Evolutionary conservation across 2,113 vertebrate genomes (phyloP).

Genomic region (Bubo blakistoni): DNA sequence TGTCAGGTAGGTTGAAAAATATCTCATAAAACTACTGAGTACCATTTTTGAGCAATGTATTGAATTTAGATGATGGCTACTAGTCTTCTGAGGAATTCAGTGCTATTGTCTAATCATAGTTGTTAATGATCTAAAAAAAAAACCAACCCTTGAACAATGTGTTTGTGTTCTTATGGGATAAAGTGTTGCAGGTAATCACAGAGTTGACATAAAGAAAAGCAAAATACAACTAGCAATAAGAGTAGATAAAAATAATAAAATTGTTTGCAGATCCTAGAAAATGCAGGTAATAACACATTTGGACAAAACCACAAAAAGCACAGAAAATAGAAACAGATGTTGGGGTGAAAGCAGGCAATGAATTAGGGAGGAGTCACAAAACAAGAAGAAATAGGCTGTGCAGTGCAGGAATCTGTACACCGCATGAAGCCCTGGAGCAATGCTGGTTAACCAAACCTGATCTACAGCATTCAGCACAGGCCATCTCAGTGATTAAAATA

Average conservation of each 20-base stretch:
- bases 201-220: not conserved
- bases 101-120: not conserved
- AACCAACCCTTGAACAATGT: not conserved
- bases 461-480: constrained; percentile 21
- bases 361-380: not conserved
- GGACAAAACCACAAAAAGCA: not conserved
- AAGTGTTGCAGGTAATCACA: not conserved
- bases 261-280: not conserved
- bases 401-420: not conserved
- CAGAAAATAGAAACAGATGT: not conserved
- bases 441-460: constrained; percentile 23
- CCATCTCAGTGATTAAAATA: not conserved
- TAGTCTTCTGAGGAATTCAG: not conserved
- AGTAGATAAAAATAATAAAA: not conserved
- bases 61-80: not conserved
- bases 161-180: not conserved
- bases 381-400: not conserved
- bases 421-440: not conserved
- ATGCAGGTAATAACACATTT: not conserved
- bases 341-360: not conserved
- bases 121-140: not conserved
- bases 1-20: not conserved
- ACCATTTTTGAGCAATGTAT: not conserved
- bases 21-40: not conserved
- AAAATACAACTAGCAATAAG: not conserved